These are phyloP conservation scores for Xylocopa sonorina DNA, from an alignment of 1,140 invertebrate genomes.

Conservation along the genomic window DNA sequence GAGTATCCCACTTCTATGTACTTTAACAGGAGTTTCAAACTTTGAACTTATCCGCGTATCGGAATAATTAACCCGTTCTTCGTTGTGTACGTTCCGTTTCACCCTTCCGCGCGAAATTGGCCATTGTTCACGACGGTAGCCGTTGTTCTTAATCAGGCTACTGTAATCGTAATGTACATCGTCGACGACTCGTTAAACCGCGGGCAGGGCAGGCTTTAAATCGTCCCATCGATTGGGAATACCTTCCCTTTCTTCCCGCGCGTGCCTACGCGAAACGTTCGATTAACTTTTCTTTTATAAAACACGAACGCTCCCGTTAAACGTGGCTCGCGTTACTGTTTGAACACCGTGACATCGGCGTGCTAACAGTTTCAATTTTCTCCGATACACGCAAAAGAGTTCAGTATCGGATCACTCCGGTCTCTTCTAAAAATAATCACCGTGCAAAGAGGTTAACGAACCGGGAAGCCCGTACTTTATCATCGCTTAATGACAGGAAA, in stretches of 20 bases:
- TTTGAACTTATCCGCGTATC: not conserved
- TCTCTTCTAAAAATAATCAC: slow-evolving; percentile 24
- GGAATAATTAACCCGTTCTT: slow-evolving; percentile 7
- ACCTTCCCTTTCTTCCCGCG: not conserved
- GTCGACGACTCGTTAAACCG: not conserved
- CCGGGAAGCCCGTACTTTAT: slow-evolving; percentile 7
- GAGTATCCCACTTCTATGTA: not conserved
- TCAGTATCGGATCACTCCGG: not conserved
- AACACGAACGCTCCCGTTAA: not conserved
- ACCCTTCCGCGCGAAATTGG: slow-evolving; percentile 30
- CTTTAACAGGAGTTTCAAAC: not conserved
- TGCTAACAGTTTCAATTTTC: slow-evolving; percentile 21
- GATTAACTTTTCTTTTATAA: slow-evolving; percentile 4
- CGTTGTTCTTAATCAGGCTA: slow-evolving; percentile 64
- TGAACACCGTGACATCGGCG: not conserved
- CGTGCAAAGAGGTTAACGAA: slow-evolving; percentile 31
- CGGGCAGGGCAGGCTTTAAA: not conserved
- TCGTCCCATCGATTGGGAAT: not conserved
- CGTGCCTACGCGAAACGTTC: not conserved
- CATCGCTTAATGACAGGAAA: slow-evolving; percentile 27
- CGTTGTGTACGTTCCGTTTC: not conserved
- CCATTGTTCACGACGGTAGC: slow-evolving; percentile 73
- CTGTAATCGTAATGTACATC: too few relatives aligned
- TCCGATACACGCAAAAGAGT: not conserved
- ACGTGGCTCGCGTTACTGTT: slow-evolving; percentile 6